Conservation (phyloP, 1,140 invertebrate species). For the Antheraea pernyi region DNA sequence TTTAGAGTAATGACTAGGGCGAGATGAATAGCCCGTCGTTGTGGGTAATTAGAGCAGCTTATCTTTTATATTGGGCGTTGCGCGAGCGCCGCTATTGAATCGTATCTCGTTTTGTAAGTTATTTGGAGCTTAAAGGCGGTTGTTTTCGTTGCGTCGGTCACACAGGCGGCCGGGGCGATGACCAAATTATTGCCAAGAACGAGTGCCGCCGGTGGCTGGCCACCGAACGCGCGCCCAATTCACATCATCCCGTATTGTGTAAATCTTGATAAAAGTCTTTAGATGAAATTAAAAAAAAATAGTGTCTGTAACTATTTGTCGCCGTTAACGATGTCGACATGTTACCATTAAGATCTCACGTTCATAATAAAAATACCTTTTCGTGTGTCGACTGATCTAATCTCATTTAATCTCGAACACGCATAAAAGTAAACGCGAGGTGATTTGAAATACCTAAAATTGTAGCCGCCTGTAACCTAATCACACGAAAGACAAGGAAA, state of each 20-base stretch:
- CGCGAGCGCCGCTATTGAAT: neutral
- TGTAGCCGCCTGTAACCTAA: slow-evolving; percentile 10
- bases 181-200: slow-evolving; percentile 69
- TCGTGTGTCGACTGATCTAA: slow-evolving; percentile 13
- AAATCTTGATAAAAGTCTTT: slow-evolving; percentile 47
- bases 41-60: slow-evolving; percentile 43
- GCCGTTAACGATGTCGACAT: slow-evolving; percentile 26
- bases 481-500: slow-evolving; percentile 32
- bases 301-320: slow-evolving; percentile 24
- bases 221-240: slow-evolving; percentile 30
- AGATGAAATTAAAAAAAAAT: slow-evolving; percentile 27
- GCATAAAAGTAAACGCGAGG: slow-evolving; percentile 18
- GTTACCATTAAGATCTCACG: slow-evolving; percentile 17
- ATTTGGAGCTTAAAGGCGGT: slow-evolving; percentile 28
- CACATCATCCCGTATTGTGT: slow-evolving; percentile 34
- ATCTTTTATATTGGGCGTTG: slow-evolving; percentile 39
- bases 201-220: slow-evolving; percentile 42
- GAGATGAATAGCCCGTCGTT: slow-evolving; percentile 41
- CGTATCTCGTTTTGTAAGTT: slow-evolving; percentile 10
- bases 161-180: slow-evolving; percentile 51
- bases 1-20: slow-evolving; percentile 36
- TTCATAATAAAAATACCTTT: slow-evolving; percentile 15
- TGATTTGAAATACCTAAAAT: slow-evolving; percentile 17
- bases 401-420: slow-evolving; percentile 6
- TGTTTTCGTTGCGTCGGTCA: slow-evolving; percentile 30